Evolutionary conservation across 2,113 vertebrate genomes (phyloP).

Genomic region (Probosciger aterrimus): DNA sequence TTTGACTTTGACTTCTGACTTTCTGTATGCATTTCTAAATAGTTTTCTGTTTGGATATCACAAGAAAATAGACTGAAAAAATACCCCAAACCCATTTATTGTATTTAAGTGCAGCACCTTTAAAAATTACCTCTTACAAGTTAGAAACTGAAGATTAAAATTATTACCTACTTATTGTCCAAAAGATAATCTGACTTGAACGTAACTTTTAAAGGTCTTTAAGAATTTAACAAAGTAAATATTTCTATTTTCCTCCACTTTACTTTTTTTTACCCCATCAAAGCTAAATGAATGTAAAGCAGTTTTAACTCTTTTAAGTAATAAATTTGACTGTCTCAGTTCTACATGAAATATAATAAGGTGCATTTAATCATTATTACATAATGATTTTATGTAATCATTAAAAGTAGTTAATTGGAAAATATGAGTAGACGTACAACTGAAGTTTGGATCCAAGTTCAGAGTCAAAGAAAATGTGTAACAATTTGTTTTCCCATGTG

Average conservation of each 20-base stretch:
- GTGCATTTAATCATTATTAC: conserved; percentile 13
- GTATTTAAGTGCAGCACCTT: background rate
- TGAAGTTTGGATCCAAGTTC: conserved; percentile 41
- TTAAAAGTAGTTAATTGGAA: background rate
- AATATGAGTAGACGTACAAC: background rate
- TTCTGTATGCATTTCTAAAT: background rate
- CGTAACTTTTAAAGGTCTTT: background rate
- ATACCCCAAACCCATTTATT: background rate
- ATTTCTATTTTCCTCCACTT: background rate
- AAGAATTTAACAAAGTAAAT: conserved; percentile 11
- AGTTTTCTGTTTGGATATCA: background rate
- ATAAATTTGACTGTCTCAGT: conserved; percentile 3
- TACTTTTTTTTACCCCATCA: background rate
- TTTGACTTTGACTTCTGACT: background rate
- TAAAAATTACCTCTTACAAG: background rate
- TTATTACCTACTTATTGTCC: background rate
- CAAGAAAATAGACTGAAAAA: background rate
- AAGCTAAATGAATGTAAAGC: conserved; percentile 23
- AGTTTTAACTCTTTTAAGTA: conserved; percentile 23
- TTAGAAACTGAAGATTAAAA: background rate
- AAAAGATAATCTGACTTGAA: background rate
- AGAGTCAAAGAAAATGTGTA: conserved; percentile 31
- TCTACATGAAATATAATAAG: conserved; percentile 49
- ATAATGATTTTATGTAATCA: background rate
- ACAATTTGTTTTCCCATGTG: conserved; percentile 54